Evolutionary conservation across 1,140 invertebrate genomes (phyloP).

Genomic region (Sinonovacula constricta): DNA sequence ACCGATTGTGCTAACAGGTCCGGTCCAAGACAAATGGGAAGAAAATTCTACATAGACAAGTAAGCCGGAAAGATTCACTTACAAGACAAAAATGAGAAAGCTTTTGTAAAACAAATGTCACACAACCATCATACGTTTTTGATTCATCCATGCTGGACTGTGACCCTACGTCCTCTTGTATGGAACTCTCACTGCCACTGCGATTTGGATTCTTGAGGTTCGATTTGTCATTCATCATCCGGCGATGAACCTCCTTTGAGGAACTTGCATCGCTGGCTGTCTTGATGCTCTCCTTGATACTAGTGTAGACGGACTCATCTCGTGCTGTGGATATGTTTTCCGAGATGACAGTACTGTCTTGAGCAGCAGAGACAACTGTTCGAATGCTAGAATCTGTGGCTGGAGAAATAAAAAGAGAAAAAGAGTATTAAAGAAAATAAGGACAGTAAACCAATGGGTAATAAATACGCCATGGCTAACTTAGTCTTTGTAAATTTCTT

Average conservation of each 20-base stretch:
- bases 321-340: conserved; percentile 57
- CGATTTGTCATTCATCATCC: conserved; percentile 43
- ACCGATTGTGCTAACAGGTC: no score
- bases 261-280: conserved; percentile 54
- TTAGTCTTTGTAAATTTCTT: no score
- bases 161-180: conserved; percentile 68
- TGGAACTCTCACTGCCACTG: conserved; percentile 72
- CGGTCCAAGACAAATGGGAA: no score
- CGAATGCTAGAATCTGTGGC: conserved; percentile 46
- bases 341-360: conserved; percentile 56
- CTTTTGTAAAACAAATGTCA: no score
- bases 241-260: conserved; percentile 50
- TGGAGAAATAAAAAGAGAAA: no score
- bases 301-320: conserved; percentile 56
- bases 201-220: conserved; percentile 36
- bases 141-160: conserved; percentile 51
- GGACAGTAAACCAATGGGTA: no score
- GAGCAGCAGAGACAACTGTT: conserved; percentile 18
- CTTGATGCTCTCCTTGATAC: conserved; percentile 42
- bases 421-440: no score
- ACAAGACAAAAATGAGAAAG: no score
- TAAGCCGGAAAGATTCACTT: no score
- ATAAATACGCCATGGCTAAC: no score
- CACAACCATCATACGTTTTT: conserved; percentile 13
- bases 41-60: no score